Percentiles rank a stretch among this genome's conserved stretches.
Conservation (phyloP, 2,113 vertebrate genomes). For the Talpa occidentalis region DNA sequence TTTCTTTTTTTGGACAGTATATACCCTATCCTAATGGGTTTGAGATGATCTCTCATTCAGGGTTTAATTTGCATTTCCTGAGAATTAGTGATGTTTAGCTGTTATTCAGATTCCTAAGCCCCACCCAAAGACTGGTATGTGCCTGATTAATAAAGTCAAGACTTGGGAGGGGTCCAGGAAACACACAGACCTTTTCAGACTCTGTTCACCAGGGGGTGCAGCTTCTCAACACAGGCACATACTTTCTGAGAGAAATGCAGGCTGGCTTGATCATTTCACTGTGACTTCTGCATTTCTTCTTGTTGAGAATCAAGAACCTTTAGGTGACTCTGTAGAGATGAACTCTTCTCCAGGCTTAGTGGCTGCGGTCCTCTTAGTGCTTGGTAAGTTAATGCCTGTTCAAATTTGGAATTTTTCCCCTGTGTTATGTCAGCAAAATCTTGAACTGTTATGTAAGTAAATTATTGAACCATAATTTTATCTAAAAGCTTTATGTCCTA, state of each 20-base stretch:
- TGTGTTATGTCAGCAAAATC: neutral
- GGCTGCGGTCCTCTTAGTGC: neutral
- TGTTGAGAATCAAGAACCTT: neutral
- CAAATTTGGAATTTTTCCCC: neutral
- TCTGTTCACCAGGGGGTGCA: slow-evolving; percentile 26
- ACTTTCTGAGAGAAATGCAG: neutral
- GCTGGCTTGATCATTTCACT: neutral
- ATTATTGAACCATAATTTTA: neutral
- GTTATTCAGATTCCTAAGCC: neutral
- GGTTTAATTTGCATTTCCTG: too few species aligned
- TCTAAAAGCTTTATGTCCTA: neutral
- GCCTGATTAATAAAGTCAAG: neutral
- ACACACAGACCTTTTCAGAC: neutral
- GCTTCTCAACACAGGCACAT: neutral
- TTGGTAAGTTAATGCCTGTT: slow-evolving; percentile 10
- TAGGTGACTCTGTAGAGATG: neutral
- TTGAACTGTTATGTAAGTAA: too few species aligned
- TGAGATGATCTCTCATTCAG: too few species aligned
- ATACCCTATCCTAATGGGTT: too few species aligned
- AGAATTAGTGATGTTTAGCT: too few species aligned
- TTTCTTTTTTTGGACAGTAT: too few species aligned
- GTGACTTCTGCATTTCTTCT: neutral
- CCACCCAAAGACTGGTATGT: neutral
- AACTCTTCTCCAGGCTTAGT: neutral
- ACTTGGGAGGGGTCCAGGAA: too few species aligned